phyloP scores from a whole-genome alignment of 2,888 invertebrate species.

The Orthosia gracilis region DNA sequence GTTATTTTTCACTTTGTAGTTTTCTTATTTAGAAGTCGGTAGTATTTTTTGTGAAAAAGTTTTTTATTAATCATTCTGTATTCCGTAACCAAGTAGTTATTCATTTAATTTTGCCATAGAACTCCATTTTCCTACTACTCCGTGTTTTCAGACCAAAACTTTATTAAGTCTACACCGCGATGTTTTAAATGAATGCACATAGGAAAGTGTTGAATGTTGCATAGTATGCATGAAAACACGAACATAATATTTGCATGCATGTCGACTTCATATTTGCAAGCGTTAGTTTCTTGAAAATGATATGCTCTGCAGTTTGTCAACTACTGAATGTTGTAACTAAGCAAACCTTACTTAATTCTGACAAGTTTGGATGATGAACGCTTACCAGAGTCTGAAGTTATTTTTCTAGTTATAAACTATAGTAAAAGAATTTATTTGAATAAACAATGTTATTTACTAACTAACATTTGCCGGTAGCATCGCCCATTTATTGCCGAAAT shows the following conservation, averaged over 20 bases:
- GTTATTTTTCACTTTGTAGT: no score
- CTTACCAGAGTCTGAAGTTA: background rate
- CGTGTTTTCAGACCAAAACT: slow-evolving; percentile 4
- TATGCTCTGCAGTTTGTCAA: slow-evolving; percentile 1
- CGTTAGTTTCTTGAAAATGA: slow-evolving; percentile 10
- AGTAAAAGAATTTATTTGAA: no score
- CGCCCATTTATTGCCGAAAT: no score
- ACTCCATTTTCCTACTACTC: slow-evolving; percentile 16
- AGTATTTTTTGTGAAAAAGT: no score
- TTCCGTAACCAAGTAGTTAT: no score
- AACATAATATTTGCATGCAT: slow-evolving; percentile 34
- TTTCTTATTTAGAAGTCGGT: no score
- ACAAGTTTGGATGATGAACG: background rate
- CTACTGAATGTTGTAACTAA: background rate
- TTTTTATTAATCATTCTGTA: no score
- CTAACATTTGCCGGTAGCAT: no score
- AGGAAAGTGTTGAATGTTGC: slow-evolving; percentile 27
- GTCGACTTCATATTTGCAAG: slow-evolving; percentile 16
- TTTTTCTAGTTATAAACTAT: background rate
- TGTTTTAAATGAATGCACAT: slow-evolving; percentile 41
- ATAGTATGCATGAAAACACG: slow-evolving; percentile 26
- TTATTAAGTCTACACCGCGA: slow-evolving; percentile 29
- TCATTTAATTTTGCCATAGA: background rate
- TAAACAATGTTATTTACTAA: no score
- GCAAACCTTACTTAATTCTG: background rate